Conservation (phyloP, 1,140 invertebrate species). For the Musca domestica region DNA sequence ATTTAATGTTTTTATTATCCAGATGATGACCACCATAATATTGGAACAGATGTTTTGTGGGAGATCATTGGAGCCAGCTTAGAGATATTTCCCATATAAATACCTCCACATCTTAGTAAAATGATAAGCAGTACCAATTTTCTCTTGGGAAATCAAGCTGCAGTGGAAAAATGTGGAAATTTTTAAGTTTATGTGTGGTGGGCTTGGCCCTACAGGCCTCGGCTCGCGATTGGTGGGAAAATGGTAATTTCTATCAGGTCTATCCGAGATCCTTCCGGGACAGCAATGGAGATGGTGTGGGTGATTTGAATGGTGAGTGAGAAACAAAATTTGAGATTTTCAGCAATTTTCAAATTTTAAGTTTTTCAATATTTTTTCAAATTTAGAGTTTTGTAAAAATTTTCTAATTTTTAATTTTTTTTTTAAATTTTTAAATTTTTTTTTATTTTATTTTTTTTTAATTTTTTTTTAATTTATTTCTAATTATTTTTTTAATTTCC, state of each 20-base stretch:
- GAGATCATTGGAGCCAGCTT: not conserved
- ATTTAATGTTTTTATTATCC: too few relatives aligned
- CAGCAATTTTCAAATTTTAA: too few relatives aligned
- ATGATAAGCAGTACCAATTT: too few relatives aligned
- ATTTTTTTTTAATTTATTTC: too few relatives aligned
- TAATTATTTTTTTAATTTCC: too few relatives aligned
- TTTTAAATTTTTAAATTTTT: too few relatives aligned
- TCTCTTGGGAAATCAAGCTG: not conserved
- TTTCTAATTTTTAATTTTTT: not conserved
- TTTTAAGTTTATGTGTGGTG: slow-evolving; percentile 2
- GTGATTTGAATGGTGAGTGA: slow-evolving; percentile 45
- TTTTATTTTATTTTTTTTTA: too few relatives aligned
- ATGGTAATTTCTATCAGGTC: slow-evolving; percentile 65
- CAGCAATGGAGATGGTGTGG: slow-evolving; percentile 62
- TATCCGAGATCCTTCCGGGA: slow-evolving; percentile 69
- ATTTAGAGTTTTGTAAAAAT: too few relatives aligned
- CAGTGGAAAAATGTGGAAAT: slow-evolving; percentile 1
- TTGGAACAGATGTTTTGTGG: slow-evolving; percentile 1
- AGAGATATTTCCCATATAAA: too few relatives aligned
- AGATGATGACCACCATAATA: not conserved
- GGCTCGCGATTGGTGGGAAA: slow-evolving; percentile 63
- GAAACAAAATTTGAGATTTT: too few relatives aligned
- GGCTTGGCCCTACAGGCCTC: not conserved
- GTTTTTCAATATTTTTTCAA: too few relatives aligned
- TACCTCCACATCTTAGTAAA: too few relatives aligned